Percentiles rank a stretch among this genome's conserved stretches.
phyloP scores from a whole-genome alignment of 2,888 invertebrate species.

The Dione juno region DNA sequence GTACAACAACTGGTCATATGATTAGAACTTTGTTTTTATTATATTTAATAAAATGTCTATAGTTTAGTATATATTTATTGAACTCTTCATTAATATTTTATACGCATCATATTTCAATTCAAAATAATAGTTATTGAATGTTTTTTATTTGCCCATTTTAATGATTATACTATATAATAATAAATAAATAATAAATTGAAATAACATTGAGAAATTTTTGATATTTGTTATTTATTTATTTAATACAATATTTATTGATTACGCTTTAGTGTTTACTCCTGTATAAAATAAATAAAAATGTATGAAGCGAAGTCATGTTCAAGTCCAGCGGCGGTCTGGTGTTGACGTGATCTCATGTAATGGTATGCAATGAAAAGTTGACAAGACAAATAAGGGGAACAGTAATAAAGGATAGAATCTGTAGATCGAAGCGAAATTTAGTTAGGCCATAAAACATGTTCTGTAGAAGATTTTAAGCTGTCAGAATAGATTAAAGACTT shows the following conservation, averaged over 20 bases:
- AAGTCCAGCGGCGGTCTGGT: slow-evolving; percentile 47
- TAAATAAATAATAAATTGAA: background rate
- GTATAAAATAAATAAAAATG: background rate
- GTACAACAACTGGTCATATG: slow-evolving; percentile 27
- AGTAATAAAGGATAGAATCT: background rate
- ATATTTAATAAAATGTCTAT: no score
- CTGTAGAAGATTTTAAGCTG: background rate
- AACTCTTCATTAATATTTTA: background rate
- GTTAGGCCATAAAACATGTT: background rate
- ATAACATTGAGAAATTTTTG: background rate
- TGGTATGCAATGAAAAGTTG: slow-evolving; percentile 39
- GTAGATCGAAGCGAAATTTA: background rate
- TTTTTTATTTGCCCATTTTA: background rate
- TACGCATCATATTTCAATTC: background rate
- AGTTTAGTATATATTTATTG: background rate
- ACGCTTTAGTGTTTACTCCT: slow-evolving; percentile 6
- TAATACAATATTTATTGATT: background rate
- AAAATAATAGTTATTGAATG: background rate
- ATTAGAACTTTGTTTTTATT: no score
- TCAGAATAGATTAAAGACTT: background rate
- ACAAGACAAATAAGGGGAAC: background rate
- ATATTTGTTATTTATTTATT: background rate
- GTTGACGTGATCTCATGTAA: slow-evolving; percentile 45
- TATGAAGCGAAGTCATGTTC: slow-evolving; percentile 50
- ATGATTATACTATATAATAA: background rate